These are phyloP conservation scores for Lottia gigantea DNA, from an alignment of 2,888 invertebrate species.

Conservation along the genomic window DNA sequence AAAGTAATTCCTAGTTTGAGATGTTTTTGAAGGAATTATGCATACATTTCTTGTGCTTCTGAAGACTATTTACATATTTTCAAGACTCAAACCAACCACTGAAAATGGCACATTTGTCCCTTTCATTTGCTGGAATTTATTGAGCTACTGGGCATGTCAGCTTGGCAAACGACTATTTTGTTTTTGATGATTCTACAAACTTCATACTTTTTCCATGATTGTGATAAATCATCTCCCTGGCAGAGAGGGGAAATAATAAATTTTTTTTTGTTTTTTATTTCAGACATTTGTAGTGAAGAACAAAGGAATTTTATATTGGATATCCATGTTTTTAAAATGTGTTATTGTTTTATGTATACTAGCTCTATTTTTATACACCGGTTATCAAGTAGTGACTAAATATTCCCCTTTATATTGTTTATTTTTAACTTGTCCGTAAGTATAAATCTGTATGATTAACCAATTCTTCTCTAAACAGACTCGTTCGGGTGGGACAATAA, in stretches of 20 bases:
- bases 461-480: background rate
- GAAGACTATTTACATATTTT: too few relatives aligned
- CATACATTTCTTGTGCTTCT: too few relatives aligned
- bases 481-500: too few relatives aligned
- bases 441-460: conserved; percentile 61
- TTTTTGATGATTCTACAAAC: background rate
- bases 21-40: too few relatives aligned
- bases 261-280: conserved; percentile 22
- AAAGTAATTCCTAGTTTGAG: too few relatives aligned
- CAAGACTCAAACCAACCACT: too few relatives aligned
- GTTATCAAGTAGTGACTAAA: conserved; percentile 59
- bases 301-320: conserved; percentile 53
- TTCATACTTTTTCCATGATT: background rate
- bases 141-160: too few relatives aligned
- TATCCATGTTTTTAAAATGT: conserved; percentile 49
- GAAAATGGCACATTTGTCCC: too few relatives aligned
- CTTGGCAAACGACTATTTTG: too few relatives aligned
- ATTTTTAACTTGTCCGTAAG: conserved; percentile 91
- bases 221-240: background rate
- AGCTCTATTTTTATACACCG: conserved; percentile 78
- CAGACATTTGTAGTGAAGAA: conserved; percentile 45
- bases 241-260: too few relatives aligned
- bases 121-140: too few relatives aligned
- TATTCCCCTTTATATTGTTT: conserved; percentile 84
- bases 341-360: conserved; percentile 60